phyloP scores from a whole-genome alignment of 2,888 invertebrate species.

The Toxonevra muliebris region DNA sequence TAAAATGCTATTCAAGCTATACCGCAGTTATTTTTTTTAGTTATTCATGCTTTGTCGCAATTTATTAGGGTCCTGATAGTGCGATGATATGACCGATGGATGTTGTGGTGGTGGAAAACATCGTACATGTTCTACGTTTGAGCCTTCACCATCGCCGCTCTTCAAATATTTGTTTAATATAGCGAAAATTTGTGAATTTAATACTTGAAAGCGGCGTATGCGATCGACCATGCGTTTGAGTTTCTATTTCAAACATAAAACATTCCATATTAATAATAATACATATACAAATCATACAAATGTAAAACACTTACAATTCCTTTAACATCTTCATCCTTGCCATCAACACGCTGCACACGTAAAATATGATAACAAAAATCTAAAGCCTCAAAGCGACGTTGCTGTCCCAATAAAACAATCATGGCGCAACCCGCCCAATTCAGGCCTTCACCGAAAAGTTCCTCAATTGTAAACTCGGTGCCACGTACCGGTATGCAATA shows the following conservation, averaged over 20 bases:
- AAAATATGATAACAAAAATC: slow-evolving; percentile 99
- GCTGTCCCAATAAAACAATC: slow-evolving; percentile 93
- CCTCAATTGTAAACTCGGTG: slow-evolving; percentile 96
- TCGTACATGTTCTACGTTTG: slow-evolving; percentile 94
- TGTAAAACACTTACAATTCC: slow-evolving; percentile 81
- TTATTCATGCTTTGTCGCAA: slow-evolving; percentile 63
- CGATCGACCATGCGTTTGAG: slow-evolving; percentile 97
- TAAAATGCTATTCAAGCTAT: not conserved
- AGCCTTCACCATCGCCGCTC: slow-evolving; percentile 80
- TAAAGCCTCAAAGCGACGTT: slow-evolving; percentile 93
- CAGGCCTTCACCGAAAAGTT: slow-evolving; percentile 96
- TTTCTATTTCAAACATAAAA: slow-evolving; percentile 70
- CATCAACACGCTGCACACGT: slow-evolving; percentile 93
- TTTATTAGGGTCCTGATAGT: slow-evolving; percentile 72
- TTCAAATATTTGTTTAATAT: slow-evolving; percentile 93
- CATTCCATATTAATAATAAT: not conserved
- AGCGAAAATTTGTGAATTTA: slow-evolving; percentile 98
- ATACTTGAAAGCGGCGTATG: slow-evolving; percentile 95
- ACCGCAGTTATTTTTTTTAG: not conserved
- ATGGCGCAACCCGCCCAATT: slow-evolving; percentile 99
- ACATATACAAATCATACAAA: not conserved
- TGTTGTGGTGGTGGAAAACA: slow-evolving; percentile 96
- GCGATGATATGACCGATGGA: slow-evolving; percentile 70
- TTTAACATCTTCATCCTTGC: slow-evolving; percentile 93
- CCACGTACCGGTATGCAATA: slow-evolving; percentile 97